These are phyloP conservation scores for Pomacea canaliculata DNA, from an alignment of 2,888 invertebrate species.

Conservation along the genomic window DNA sequence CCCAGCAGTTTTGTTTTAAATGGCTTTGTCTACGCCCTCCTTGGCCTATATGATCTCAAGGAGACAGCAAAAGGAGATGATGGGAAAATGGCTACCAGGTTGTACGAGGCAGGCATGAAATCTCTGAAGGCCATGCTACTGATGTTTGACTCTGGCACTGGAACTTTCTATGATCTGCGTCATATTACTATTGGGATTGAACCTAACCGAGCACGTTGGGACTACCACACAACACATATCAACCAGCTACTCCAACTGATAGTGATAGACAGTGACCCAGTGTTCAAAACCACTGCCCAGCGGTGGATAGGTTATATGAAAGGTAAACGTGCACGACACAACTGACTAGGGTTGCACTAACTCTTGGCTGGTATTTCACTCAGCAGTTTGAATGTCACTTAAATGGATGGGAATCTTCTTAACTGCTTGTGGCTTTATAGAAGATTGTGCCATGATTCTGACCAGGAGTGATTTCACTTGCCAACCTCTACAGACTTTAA, in stretches of 20 bases:
- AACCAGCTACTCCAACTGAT: slow-evolving; percentile 88
- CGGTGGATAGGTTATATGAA: slow-evolving; percentile 96
- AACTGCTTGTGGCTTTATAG: no score
- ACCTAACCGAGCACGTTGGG: slow-evolving; percentile 94
- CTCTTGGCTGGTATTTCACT: no score
- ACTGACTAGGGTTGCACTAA: slow-evolving; percentile 72
- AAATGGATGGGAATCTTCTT: no score
- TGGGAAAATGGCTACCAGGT: slow-evolving; percentile 74
- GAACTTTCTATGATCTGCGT: slow-evolving; percentile 94
- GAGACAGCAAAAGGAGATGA: slow-evolving; percentile 78
- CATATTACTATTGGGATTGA: slow-evolving; percentile 85
- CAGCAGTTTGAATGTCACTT: no score
- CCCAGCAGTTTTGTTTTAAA: slow-evolving; percentile 94
- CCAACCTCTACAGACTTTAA: no score
- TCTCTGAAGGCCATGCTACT: slow-evolving; percentile 89
- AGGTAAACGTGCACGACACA: slow-evolving; percentile 93
- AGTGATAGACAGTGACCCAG: slow-evolving; percentile 80
- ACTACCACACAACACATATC: slow-evolving; percentile 98
- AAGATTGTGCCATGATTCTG: no score
- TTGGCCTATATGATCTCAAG: slow-evolving; percentile 96
- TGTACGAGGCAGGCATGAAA: slow-evolving; percentile 70
- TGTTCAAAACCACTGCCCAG: slow-evolving; percentile 86
- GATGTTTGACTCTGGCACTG: slow-evolving; percentile 92
- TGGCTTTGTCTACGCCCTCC: slow-evolving; percentile 96
- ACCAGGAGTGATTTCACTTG: no score